These are phyloP conservation scores for Anguilla obscura DNA, from an alignment of 2,797 vertebrate genomes.

Conservation along the genomic window DNA sequence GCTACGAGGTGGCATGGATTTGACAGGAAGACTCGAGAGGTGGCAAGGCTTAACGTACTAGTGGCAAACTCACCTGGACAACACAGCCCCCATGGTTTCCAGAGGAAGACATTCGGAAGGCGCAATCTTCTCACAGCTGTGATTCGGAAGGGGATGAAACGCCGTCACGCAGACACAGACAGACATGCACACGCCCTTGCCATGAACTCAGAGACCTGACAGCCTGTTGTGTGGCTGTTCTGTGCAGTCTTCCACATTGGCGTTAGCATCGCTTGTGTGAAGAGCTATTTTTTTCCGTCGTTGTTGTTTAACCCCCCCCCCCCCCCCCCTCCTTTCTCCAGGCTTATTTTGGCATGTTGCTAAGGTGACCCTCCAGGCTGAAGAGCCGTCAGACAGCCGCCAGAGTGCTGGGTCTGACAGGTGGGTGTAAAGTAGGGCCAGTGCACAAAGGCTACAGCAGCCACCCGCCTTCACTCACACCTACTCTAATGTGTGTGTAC, in stretches of 20 bases:
- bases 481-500: neutral
- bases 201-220: neutral
- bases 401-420: constrained; percentile 66
- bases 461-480: constrained; percentile 8
- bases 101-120: constrained; percentile 55
- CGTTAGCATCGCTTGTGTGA: constrained; percentile 23
- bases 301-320: constrained; percentile 26
- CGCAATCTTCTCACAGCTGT: constrained; percentile 49
- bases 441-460: neutral
- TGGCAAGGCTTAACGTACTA: neutral
- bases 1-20: neutral
- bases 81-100: constrained; percentile 62
- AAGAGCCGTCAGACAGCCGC: constrained; percentile 60
- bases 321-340: constrained; percentile 25
- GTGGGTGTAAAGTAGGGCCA: constrained; percentile 44
- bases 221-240: too few relatives aligned
- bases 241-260: neutral
- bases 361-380: constrained; percentile 56
- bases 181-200: constrained; percentile 33
- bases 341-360: constrained; percentile 62
- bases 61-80: constrained; percentile 58
- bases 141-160: constrained; percentile 48
- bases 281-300: constrained; percentile 28
- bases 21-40: neutral
- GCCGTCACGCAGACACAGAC: neutral